These are phyloP conservation scores for Oreortyx pictus DNA, from an alignment of 2,797 vertebrate species.

Conservation along the genomic window DNA sequence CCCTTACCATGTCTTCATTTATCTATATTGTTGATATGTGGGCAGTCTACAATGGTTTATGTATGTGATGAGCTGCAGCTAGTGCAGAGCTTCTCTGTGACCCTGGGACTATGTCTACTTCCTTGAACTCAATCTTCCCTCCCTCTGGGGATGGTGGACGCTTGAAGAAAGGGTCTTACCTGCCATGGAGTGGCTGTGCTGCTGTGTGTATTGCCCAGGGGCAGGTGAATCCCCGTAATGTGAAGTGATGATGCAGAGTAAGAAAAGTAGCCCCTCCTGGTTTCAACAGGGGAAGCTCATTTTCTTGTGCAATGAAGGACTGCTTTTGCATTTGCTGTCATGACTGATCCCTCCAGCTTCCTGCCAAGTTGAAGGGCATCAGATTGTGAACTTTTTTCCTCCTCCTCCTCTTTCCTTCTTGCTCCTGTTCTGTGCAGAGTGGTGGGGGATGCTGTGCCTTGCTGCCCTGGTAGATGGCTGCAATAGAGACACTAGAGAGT, in stretches of 20 bases:
- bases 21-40: rapidly evolving
- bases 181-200: not conserved
- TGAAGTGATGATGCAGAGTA: not conserved
- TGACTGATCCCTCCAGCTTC: not conserved
- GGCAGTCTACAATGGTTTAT: not conserved
- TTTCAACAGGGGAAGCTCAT: not conserved
- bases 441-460: rapidly evolving
- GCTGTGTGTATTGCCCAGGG: rapidly evolving
- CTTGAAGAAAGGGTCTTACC: rapidly evolving
- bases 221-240: not conserved
- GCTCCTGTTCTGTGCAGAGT: not conserved
- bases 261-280: not conserved
- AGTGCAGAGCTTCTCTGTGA: not conserved
- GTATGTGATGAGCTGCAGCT: not conserved
- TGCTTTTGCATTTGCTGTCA: not conserved
- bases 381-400: not conserved
- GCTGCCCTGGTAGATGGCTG: not conserved
- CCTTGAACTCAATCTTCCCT: not conserved
- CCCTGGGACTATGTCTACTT: not conserved
- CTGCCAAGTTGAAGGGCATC: not conserved
- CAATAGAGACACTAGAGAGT: not conserved
- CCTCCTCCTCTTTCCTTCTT: not conserved
- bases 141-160: not conserved
- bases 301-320: not conserved
- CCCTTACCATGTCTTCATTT: not conserved